Evolutionary conservation across 2,797 vertebrate genomes (phyloP), one percentile per base, ranked within the genome.

Genomic region (Spinibarbus caldwelli): DNA sequence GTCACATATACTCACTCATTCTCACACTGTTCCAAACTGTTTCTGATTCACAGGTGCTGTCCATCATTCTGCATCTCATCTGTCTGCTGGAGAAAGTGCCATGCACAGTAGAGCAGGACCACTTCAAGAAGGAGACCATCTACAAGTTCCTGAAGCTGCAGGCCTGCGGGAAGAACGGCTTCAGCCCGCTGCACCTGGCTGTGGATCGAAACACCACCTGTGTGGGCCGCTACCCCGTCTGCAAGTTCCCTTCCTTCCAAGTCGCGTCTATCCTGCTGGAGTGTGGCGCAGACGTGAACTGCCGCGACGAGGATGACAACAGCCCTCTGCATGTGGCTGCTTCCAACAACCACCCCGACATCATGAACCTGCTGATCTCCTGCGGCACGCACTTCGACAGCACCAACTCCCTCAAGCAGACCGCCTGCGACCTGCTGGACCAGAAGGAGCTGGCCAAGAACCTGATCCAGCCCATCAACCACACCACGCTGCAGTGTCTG

Each of bases 111-210:
- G 97, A 99, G 90, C 97, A 99, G 93, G 98, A 99, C 86, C 96
- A 99, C 92, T 97, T 97, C 92, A 99, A 99, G 95, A 99, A 99
- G 91, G 97, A 99, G 91, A 99, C 97, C 41, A 98, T 99, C 89
- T 99, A 99, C 86, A 94, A 93, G 87, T 99, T 99, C 94, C 96
- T 99, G 87, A 99, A 99, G 91, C 96, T 99, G 78, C 96, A 97
- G 72, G 97, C 98, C 0, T 97, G 96, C 76, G 98, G 98, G 19
- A 99, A 99, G 89, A 98, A 98, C 82, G 98, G 97, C 89, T 99
- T 96, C 92, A 99, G 97, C 87, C 98, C 98, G 0, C 96, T 99
- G 70, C 98, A 99, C 91, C 95, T 99, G 92, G 97, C 98, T 5
- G 97, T 99, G 72, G 98, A 99, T 94, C 96, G 95, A 72, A 98